Evolutionary conservation across 2,113 vertebrate genomes (phyloP).

Genomic region (Sinocyclocheilus anophthalmus): DNA sequence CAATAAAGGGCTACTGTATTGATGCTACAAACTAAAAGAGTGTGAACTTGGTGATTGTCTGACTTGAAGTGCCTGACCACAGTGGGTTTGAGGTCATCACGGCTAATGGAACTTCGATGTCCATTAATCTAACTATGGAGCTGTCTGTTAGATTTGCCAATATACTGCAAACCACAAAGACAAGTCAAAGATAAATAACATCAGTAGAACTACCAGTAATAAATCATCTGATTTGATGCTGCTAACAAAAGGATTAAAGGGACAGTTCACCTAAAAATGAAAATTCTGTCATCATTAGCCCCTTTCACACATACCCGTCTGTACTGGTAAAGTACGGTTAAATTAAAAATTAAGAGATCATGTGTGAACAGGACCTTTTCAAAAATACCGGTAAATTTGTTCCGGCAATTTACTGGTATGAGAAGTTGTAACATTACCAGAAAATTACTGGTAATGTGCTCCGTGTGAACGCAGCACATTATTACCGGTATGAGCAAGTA

Average conservation of each 20-base stretch:
- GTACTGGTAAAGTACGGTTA: too few relatives aligned
- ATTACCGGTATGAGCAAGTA: too few relatives aligned
- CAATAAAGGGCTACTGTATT: neutral
- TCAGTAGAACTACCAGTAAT: neutral
- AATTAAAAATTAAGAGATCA: too few relatives aligned
- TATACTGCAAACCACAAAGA: neutral
- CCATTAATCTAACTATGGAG: neutral
- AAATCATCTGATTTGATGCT: neutral
- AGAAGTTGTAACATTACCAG: too few relatives aligned
- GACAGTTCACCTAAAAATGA: neutral
- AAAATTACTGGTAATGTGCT: too few relatives aligned
- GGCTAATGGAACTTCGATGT: slow-evolving; percentile 3
- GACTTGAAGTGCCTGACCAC: neutral
- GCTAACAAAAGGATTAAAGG: neutral
- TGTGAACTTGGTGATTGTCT: neutral
- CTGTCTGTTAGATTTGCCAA: slow-evolving; percentile 6
- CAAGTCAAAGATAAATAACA: neutral
- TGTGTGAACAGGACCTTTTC: too few relatives aligned
- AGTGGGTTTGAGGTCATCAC: neutral
- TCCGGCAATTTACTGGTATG: too few relatives aligned
- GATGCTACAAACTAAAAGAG: neutral
- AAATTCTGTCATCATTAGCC: too few relatives aligned
- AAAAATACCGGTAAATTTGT: too few relatives aligned
- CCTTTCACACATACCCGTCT: too few relatives aligned
- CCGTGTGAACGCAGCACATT: too few relatives aligned